phyloP scores from a whole-genome alignment of 2,888 invertebrate species.

The Heteromurus nitidus region DNA sequence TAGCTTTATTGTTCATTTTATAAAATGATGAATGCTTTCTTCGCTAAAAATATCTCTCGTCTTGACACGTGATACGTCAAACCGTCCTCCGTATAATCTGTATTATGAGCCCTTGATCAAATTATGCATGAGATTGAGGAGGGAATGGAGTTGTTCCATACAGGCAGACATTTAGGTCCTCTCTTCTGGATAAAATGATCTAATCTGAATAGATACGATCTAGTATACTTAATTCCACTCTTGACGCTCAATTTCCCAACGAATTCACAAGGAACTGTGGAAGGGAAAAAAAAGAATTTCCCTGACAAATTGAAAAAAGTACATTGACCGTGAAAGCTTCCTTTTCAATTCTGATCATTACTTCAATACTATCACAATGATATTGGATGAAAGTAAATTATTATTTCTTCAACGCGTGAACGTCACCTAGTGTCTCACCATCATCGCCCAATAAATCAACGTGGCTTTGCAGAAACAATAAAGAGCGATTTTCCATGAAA shows the following conservation, averaged over 20 bases:
- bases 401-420: neutral
- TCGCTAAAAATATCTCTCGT: too few relatives aligned
- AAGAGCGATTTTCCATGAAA: slow-evolving; percentile 17
- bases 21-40: too few relatives aligned
- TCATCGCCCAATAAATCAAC: slow-evolving; percentile 59
- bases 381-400: neutral
- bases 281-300: neutral
- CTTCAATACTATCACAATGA: neutral
- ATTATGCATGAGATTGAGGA: slow-evolving; percentile 51
- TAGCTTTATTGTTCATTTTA: too few relatives aligned
- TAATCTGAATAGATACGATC: neutral
- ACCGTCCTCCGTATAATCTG: too few relatives aligned
- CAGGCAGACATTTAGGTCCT: neutral
- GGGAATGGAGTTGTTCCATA: neutral
- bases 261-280: slow-evolving; percentile 32
- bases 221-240: slow-evolving; percentile 10
- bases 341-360: slow-evolving; percentile 37
- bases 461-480: slow-evolving; percentile 40
- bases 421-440: neutral
- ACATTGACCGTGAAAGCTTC: neutral
- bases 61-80: too few relatives aligned
- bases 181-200: neutral
- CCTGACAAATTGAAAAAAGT: slow-evolving; percentile 1
- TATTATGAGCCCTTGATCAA: slow-evolving; percentile 44
- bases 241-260: slow-evolving; percentile 49